Base-by-base conservation (phyloP, 1,140 invertebrate species). In the Pteromalus puparum region DNA sequence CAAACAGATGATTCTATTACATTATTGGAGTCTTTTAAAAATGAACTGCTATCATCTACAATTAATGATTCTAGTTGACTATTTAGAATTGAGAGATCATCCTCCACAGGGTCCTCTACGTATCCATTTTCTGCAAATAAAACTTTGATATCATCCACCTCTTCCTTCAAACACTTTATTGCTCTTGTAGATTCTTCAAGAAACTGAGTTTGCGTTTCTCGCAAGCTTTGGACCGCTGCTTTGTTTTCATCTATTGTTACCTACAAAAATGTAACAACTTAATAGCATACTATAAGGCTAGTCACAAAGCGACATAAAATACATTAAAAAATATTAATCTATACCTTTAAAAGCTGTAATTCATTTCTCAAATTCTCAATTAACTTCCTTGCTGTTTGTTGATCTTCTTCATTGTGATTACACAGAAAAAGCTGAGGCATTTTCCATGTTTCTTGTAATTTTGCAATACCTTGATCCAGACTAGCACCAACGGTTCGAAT, bases 101-200 rank as follows among this genome's bases (percentile, higher is more conserved):
- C 3, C 0, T 78, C 84, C 0, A 28, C 30, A 42, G 70, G 13
- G 24, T 83, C 85, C 67, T 82, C 85, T 53, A 67, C 21, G 26
- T 83, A 86, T 67, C 85, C 85, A 82, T 83, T 83, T 61, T 86
- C 85, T 13, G 12, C 6, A 76, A 86, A 86, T 18, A 86, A 73
- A 30, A 75, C 26, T 86, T 86, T 86, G 13, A 79, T 80, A 65
- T 83, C 76, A 48, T 86, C 42, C 12, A 86, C 70, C 46, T 83
- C 81, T 68, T 86, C 81, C 68, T 86, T 79, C 61, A 86, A 28
- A 48, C 3, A 61, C 48, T 34, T 75, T 0, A 83, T 73, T 13
- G 75, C 68, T 24, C 75, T n/a, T 65, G 38, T 80, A 21, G 81
- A 42, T 70, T 86, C 85, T 80, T 79, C 21, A 80, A 83, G 68